phyloP scores from a whole-genome alignment of 2,797 vertebrate genomes.

The Stomatorhinus walkeri region DNA sequence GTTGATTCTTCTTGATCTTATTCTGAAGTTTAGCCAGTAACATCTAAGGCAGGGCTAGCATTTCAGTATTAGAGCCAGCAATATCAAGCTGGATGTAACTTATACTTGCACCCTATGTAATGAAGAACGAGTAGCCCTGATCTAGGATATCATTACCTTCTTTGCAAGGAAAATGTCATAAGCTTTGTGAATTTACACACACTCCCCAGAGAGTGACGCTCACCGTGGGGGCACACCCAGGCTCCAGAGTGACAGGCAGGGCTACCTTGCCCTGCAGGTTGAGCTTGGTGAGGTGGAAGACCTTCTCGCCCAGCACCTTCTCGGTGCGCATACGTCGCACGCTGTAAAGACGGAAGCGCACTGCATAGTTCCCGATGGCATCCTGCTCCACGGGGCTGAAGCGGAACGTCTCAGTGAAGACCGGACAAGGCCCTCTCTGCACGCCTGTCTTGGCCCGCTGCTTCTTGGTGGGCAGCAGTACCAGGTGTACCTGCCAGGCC shows the following conservation, averaged over 20 bases:
- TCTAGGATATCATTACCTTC: neutral
- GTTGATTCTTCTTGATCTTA: neutral
- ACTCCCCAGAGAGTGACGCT: slow-evolving; percentile 30
- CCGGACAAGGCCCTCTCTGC: slow-evolving; percentile 87
- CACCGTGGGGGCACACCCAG: slow-evolving; percentile 83
- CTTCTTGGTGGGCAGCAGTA: slow-evolving; percentile 92
- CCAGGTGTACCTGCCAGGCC: slow-evolving; percentile 95
- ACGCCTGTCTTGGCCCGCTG: slow-evolving; percentile 92
- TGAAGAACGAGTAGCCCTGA: neutral
- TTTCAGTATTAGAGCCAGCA: neutral
- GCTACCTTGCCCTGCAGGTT: slow-evolving; percentile 96
- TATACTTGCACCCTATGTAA: neutral
- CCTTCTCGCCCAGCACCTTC: slow-evolving; percentile 93
- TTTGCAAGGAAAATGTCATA: neutral
- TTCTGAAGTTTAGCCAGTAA: neutral
- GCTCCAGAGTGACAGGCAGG: slow-evolving; percentile 87
- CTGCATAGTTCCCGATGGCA: slow-evolving; percentile 84
- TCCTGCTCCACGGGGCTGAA: slow-evolving; percentile 89
- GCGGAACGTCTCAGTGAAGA: slow-evolving; percentile 94
- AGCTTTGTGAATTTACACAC: neutral
- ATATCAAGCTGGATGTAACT: neutral
- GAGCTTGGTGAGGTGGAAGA: slow-evolving; percentile 94
- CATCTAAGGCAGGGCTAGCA: neutral
- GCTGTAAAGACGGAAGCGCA: slow-evolving; percentile 91
- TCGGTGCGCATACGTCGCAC: slow-evolving; percentile 90